Percentiles rank a stretch among this genome's conserved stretches.
phyloP scores from a whole-genome alignment of 2,888 invertebrate species.

The Folsomia candida region DNA sequence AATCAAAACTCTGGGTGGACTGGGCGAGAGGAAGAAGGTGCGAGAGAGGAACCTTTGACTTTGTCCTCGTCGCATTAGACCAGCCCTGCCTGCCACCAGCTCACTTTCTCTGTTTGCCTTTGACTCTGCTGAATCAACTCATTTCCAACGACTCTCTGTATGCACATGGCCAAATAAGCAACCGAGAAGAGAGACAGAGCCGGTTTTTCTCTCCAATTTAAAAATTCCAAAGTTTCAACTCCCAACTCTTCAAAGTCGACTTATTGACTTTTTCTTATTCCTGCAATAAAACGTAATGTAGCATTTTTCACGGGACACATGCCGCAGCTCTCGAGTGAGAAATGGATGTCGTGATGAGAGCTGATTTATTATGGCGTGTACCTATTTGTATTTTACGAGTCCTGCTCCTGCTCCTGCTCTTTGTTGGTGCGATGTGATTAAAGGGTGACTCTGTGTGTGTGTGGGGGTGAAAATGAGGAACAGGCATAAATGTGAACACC shows the following conservation, averaged over 20 bases:
- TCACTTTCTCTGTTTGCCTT: not conserved
- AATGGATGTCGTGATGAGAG: constrained; percentile 4
- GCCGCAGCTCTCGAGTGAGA: no score
- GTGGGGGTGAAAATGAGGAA: not conserved
- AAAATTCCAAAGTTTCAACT: not conserved
- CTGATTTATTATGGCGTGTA: constrained; percentile 5
- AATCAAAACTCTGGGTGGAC: not conserved
- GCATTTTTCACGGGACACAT: not conserved
- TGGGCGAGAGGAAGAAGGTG: not conserved
- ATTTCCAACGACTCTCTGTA: not conserved
- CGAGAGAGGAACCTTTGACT: not conserved
- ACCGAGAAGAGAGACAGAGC: no score
- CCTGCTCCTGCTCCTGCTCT: not conserved
- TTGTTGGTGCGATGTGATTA: not conserved
- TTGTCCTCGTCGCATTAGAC: not conserved
- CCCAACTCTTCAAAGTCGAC: not conserved
- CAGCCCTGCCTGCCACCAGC: not conserved
- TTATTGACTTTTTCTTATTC: not conserved
- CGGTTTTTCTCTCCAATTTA: not conserved
- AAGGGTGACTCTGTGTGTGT: not conserved
- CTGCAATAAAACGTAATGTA: not conserved
- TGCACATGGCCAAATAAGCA: no score
- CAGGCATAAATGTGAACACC: not conserved
- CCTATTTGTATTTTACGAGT: no score
- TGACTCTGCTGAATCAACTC: not conserved